Evolutionary conservation across 2,888 invertebrate species (phyloP).

Genomic region (Stictocephala bisonia): DNA sequence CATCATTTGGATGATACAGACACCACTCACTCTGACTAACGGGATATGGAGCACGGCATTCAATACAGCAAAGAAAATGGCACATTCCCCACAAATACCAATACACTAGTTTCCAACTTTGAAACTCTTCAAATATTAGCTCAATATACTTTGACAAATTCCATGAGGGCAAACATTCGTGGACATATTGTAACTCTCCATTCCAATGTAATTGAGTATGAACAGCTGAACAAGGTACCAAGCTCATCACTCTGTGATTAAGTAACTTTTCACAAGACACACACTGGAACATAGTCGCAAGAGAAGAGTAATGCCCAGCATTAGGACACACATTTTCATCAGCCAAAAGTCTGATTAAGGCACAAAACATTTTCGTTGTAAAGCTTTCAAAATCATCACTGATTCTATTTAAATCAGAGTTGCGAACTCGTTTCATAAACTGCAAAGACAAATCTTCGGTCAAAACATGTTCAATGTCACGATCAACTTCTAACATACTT

Average conservation of each 20-base stretch:
- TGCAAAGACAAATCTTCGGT: neutral
- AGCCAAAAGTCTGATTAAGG: slow-evolving; percentile 20
- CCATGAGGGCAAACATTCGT: slow-evolving; percentile 17
- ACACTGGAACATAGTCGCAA: slow-evolving; percentile 32
- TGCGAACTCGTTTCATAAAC: neutral
- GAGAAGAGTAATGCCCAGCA: slow-evolving; percentile 21
- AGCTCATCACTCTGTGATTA: neutral
- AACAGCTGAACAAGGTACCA: slow-evolving; percentile 19
- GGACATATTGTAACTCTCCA: slow-evolving; percentile 1
- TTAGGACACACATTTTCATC: neutral
- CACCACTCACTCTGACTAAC: slow-evolving; percentile 32
- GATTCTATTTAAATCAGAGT: slow-evolving; percentile 10
- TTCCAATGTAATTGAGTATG: neutral
- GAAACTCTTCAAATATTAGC: slow-evolving; percentile 3
- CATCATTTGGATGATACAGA: slow-evolving; percentile 15
- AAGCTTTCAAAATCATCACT: slow-evolving; percentile 12
- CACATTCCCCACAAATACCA: slow-evolving; percentile 42
- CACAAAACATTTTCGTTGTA: slow-evolving; percentile 5
- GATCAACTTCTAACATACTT: neutral
- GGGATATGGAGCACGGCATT: slow-evolving; percentile 7
- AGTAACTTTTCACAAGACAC: slow-evolving; percentile 29
- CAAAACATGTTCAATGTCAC: slow-evolving; percentile 26
- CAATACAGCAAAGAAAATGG: slow-evolving; percentile 23
- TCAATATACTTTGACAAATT: slow-evolving; percentile 2
- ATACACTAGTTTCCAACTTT: slow-evolving; percentile 29